A percentile compares a stretch with the other conserved stretches of the same genome.
These are phyloP conservation scores for Ichneumon xanthorius DNA, from an alignment of 2,888 invertebrate genomes.

Conservation along the genomic window DNA sequence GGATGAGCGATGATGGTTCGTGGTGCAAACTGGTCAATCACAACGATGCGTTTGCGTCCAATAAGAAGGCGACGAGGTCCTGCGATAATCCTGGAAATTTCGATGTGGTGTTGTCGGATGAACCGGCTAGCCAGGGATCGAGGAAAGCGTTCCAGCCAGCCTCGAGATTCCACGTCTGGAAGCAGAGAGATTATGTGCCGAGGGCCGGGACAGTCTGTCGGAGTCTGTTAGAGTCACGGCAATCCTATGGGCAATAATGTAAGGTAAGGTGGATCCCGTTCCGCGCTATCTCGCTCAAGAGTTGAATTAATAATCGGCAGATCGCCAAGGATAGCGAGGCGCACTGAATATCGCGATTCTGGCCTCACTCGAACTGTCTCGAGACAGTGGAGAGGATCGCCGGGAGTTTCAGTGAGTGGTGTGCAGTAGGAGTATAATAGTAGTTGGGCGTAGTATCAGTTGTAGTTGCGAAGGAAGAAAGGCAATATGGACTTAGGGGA, in stretches of 20 bases:
- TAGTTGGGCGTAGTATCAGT: slow-evolving; percentile 50
- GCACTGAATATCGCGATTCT: slow-evolving; percentile 55
- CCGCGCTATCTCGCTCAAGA: slow-evolving; percentile 66
- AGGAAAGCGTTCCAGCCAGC: slow-evolving; percentile 19
- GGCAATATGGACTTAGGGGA: slow-evolving; percentile 80
- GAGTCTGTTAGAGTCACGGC: slow-evolving; percentile 36
- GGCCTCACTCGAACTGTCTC: slow-evolving; percentile 43
- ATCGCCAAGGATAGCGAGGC: slow-evolving; percentile 78
- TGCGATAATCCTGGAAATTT: slow-evolving; percentile 16
- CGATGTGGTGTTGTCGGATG: not conserved
- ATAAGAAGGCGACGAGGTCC: not conserved
- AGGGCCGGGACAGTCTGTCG: slow-evolving; percentile 28
- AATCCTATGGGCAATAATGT: slow-evolving; percentile 67
- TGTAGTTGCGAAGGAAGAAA: slow-evolving; percentile 70
- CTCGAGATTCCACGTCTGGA: slow-evolving; percentile 24
- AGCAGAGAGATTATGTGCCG: slow-evolving; percentile 36
- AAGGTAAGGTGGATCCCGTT: slow-evolving; percentile 69
- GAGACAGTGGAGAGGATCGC: slow-evolving; percentile 28
- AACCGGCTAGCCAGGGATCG: slow-evolving; percentile 13
- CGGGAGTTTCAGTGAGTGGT: slow-evolving; percentile 8
- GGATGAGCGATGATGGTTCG: not conserved
- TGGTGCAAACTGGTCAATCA: slow-evolving; percentile 12
- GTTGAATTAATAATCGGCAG: slow-evolving; percentile 83
- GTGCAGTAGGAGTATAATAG: slow-evolving; percentile 47
- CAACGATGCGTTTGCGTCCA: not conserved